Conservation (phyloP, 2,888 invertebrate genomes). For the Heteropelma amictum region DNA sequence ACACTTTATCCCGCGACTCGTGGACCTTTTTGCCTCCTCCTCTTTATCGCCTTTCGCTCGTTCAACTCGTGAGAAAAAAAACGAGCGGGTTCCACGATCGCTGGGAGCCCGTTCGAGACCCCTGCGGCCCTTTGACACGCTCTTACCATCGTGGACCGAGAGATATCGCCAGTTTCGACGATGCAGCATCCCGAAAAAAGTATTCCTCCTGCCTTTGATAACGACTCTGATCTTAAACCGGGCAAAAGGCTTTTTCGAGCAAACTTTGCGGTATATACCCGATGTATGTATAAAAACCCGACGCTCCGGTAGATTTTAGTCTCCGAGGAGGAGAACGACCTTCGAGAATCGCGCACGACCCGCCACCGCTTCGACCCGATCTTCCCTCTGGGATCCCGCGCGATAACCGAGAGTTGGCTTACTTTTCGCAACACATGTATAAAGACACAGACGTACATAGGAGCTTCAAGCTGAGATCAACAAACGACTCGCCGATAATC, state of each 20-base stretch:
- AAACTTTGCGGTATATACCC: neutral
- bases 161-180: constrained; percentile 11
- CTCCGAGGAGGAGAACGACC: constrained; percentile 27
- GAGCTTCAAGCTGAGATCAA: constrained; percentile 13
- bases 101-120: neutral
- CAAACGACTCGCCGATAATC: constrained; percentile 42
- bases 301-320: constrained; percentile 8
- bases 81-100: neutral
- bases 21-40: too few relatives aligned
- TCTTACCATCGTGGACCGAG: neutral
- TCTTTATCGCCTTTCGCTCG: neutral
- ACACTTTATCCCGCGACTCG: too few relatives aligned
- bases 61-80: neutral
- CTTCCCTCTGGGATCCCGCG: constrained; percentile 13
- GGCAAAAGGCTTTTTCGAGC: neutral
- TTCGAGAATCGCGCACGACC: constrained; percentile 33
- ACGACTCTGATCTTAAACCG: constrained; percentile 22
- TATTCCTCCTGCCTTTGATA: constrained; percentile 26
- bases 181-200: constrained; percentile 11
- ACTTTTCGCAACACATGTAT: too few relatives aligned
- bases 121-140: neutral
- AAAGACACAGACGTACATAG: neutral
- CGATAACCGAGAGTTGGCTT: constrained; percentile 23
- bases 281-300: neutral
- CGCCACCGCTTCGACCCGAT: constrained; percentile 13